These are phyloP conservation scores for Agrochola macilenta DNA, from an alignment of 2,888 invertebrate species.

Conservation along the genomic window DNA sequence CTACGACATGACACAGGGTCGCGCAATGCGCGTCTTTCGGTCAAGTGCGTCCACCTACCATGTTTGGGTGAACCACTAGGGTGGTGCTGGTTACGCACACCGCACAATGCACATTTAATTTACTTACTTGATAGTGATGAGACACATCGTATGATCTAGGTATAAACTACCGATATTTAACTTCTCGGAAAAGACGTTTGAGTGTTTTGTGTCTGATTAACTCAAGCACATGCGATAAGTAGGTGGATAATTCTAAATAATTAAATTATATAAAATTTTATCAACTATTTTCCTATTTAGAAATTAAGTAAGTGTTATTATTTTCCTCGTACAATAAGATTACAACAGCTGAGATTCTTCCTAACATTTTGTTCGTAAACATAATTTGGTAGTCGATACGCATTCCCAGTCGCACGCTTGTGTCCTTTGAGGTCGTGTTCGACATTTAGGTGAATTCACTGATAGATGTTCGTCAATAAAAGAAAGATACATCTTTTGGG, in stretches of 20 bases:
- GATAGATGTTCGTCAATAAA: constrained; percentile 69
- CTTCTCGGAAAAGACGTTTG: constrained; percentile 13
- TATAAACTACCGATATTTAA: not conserved
- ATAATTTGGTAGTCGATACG: constrained; percentile 76
- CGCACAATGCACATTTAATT: not conserved
- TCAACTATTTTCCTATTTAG: constrained; percentile 30
- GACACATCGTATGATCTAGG: not conserved
- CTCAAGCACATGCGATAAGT: constrained; percentile 8
- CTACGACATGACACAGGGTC: constrained; percentile 68
- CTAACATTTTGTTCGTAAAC: constrained; percentile 59
- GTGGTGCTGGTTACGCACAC: not conserved
- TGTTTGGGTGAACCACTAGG: constrained; percentile 61
- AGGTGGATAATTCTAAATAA: constrained; percentile 16
- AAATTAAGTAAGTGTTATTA: not conserved
- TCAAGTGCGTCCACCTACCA: constrained; percentile 81
- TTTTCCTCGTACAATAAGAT: constrained; percentile 25
- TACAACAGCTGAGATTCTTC: constrained; percentile 28
- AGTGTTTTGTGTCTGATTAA: constrained; percentile 25
- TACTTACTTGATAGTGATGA: not conserved
- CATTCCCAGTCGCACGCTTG: constrained; percentile 55
- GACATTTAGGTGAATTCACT: constrained; percentile 78
- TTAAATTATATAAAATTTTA: constrained; percentile 4
- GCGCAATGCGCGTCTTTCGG: constrained; percentile 68
- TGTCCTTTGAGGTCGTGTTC: constrained; percentile 78
- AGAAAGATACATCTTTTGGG: constrained; percentile 67